Conservation (phyloP, 2,797 vertebrate species). For the Falco biarmicus region DNA sequence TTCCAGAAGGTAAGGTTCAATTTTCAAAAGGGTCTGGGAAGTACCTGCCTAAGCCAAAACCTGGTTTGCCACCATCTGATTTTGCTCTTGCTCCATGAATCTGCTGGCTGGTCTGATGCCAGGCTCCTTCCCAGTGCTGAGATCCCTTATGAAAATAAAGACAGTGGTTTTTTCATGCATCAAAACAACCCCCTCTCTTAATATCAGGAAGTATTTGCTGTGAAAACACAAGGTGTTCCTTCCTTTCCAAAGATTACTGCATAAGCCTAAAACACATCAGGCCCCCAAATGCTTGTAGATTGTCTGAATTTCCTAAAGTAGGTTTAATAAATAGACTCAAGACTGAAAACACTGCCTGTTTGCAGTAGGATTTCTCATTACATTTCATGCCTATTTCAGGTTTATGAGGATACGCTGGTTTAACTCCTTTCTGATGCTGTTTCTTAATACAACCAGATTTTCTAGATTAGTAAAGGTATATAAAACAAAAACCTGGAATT, state of each 20-base stretch:
- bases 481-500: constrained; percentile 51
- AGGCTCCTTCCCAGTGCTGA: not conserved
- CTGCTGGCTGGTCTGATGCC: not conserved
- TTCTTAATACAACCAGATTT: constrained; percentile 55
- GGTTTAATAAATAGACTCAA: constrained; percentile 47
- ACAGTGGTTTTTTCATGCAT: not conserved
- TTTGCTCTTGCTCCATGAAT: not conserved
- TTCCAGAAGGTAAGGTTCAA: not conserved
- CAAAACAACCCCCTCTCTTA: not conserved
- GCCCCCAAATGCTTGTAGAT: constrained; percentile 5
- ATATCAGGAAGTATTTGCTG: constrained; percentile 44
- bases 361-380: constrained; percentile 55
- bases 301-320: constrained; percentile 31
- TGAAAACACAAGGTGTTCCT: constrained; percentile 15
- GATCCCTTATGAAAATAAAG: not conserved
- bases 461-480: constrained; percentile 60
- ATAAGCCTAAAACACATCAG: not conserved
- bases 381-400: constrained; percentile 22
- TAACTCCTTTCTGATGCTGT: constrained; percentile 46
- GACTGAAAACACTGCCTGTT: constrained; percentile 27
- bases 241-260: constrained; percentile 45
- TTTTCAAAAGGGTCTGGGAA: not conserved
- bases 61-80: not conserved
- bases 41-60: not conserved
- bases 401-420: constrained; percentile 47